Evolutionary conservation across 2,113 vertebrate species (phyloP).

Genomic region (Rhinolophus ferrumequinum): DNA sequence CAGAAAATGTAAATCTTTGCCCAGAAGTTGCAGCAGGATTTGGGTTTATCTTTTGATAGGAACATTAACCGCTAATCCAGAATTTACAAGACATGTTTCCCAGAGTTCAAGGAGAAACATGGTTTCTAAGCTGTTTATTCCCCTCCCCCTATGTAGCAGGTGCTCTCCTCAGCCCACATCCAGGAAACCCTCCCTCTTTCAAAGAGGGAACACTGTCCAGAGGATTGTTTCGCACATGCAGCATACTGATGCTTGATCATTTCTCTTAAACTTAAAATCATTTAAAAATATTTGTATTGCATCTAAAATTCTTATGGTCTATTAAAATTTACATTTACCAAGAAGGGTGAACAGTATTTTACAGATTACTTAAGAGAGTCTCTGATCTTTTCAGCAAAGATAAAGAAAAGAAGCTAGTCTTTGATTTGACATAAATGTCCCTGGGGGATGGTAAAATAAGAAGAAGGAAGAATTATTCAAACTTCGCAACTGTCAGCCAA

Average conservation of each 20-base stretch:
- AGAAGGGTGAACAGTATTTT: slow-evolving; percentile 50
- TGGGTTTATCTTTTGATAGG: background rate
- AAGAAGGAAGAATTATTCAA: slow-evolving; percentile 55
- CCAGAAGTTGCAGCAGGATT: background rate
- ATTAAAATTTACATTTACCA: slow-evolving; percentile 62
- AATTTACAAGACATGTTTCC: background rate
- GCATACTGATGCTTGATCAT: slow-evolving; percentile 55
- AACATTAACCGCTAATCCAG: background rate
- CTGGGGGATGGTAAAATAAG: slow-evolving; percentile 64
- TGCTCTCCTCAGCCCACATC: background rate
- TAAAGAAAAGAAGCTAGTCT: slow-evolving; percentile 5
- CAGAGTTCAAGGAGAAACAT: background rate
- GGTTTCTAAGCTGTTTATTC: background rate
- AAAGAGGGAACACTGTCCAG: background rate
- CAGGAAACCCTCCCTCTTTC: background rate
- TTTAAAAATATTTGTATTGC: slow-evolving; percentile 67
- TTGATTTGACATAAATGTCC: slow-evolving; percentile 47
- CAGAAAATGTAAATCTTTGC: background rate
- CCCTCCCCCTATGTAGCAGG: rapidly evolving
- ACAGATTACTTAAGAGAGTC: slow-evolving; percentile 68
- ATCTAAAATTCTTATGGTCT: slow-evolving; percentile 68
- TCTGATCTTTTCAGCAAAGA: slow-evolving; percentile 48
- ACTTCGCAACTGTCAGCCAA: slow-evolving; percentile 59
- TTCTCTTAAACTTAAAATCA: slow-evolving; percentile 69
- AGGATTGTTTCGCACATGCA: background rate